phyloP scores from a whole-genome alignment of 2,113 vertebrate species.

The Myanophis thanlyinensis region DNA sequence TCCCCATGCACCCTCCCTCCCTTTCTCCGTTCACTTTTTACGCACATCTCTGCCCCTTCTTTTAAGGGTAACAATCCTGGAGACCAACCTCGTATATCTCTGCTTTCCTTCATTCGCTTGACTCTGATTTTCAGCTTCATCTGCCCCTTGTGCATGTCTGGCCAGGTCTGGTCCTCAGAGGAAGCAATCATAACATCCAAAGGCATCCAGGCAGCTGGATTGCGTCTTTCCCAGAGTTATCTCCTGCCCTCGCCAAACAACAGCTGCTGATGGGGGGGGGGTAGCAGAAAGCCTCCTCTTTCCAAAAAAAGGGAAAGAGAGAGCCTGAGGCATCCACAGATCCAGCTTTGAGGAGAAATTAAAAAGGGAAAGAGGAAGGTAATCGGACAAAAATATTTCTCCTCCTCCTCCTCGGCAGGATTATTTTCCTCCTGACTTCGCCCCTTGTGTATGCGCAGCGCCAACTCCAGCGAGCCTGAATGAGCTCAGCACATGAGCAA shows the following conservation, averaged over 20 bases:
- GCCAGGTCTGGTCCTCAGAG: constrained; percentile 82
- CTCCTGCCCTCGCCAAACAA: constrained; percentile 44
- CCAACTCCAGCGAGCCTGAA: constrained; percentile 31
- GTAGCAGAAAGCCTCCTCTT: not conserved
- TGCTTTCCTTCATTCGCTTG: constrained; percentile 86
- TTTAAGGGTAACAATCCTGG: constrained; percentile 37
- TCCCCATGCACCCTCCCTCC: not conserved
- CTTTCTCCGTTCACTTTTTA: not conserved
- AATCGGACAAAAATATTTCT: constrained; percentile 55
- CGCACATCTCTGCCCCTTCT: not conserved
- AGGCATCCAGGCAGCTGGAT: constrained; percentile 74
- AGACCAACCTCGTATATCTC: constrained; percentile 86
- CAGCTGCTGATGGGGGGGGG: constrained; percentile 35
- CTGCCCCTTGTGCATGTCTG: constrained; percentile 78
- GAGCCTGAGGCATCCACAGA: not conserved
- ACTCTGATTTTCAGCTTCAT: constrained; percentile 93
- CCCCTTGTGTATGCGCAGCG: constrained; percentile 22
- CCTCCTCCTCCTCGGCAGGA: not conserved
- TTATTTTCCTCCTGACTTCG: constrained; percentile 46
- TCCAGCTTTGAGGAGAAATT: constrained; percentile 45
- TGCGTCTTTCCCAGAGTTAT: constrained; percentile 44
- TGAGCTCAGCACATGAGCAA: constrained; percentile 56
- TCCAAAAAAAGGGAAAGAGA: constrained; percentile 15
- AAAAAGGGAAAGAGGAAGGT: not conserved
- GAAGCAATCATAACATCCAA: constrained; percentile 82